Percentiles rank a stretch among this genome's conserved stretches.
Conservation (phyloP, 2,797 vertebrate species). For the Neomorphus geoffroyi region DNA sequence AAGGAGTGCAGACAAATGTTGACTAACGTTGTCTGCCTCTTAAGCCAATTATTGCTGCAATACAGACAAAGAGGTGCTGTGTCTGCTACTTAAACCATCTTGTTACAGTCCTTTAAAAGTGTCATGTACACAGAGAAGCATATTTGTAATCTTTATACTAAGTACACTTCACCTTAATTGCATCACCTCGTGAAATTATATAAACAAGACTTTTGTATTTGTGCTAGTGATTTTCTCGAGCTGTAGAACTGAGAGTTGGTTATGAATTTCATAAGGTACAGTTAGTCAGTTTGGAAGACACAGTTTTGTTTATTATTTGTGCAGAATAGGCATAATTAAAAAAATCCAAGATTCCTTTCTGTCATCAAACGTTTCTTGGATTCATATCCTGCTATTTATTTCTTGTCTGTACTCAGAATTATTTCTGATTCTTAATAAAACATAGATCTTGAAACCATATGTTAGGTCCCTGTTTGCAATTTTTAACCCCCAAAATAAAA, state of each 20-base stretch:
- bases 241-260: background rate
- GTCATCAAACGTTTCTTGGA: background rate
- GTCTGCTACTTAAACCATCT: constrained; percentile 53
- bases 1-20: constrained; percentile 46
- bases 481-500: background rate
- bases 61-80: constrained; percentile 62
- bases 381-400: background rate
- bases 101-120: constrained; percentile 56
- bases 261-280: background rate
- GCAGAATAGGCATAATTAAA: background rate
- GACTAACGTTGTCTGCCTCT: constrained; percentile 34
- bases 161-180: constrained; percentile 70
- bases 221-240: constrained; percentile 26
- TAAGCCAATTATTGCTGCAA: constrained; percentile 62
- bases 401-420: background rate
- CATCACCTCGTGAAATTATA: constrained; percentile 48
- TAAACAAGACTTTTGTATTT: constrained; percentile 57
- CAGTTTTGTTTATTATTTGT: background rate
- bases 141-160: constrained; percentile 67
- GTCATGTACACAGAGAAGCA: constrained; percentile 33
- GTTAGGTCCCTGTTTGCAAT: background rate
- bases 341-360: background rate
- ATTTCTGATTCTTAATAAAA: background rate
- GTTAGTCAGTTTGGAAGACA: background rate
- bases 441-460: background rate